Base-by-base conservation (phyloP, 1,140 invertebrate genomes). In the Hylyphantes graminicola region DNA sequence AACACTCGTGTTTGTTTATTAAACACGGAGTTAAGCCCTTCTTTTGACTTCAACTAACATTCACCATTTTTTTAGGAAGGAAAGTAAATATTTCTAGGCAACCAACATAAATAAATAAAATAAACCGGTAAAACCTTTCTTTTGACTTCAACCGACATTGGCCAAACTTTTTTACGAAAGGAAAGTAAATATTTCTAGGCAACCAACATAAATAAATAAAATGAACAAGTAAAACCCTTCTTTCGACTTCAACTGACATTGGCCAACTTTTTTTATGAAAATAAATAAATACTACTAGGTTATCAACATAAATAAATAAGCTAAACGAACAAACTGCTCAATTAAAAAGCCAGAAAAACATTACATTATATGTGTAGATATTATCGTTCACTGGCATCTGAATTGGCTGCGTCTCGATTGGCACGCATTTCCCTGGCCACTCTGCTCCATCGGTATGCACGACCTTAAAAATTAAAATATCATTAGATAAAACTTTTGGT, bases 341-440 rank as follows among this genome's bases (percentile, higher is more conserved):
- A 48, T 70, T 70, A 13, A 53, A 35, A 5, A 35, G 35, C 35
- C 35, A 1, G 5, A 35, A 35, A 35, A 35, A 35, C 35, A 35
- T 35, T 5, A 35, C 35, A 35, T 35, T 35, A 12, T 53, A n/a
- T 70, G n/a, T 9, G 51, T 51, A 17, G 63, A n/a, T 51, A 48
- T 76, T 64, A 76, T 76, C 74, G 59, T 2, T n/a, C 21, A 64
- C 35, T 51, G 10, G 74, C 11, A 15, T 78, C 76, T 55, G 61
- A 15, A 55, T 78, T 78, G 53, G 21, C 76, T 59, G 54, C 13
- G 8, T 65, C 64, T 17, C 64, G 12, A 13, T 12, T 21, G 53
- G 68, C 35, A 9, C 76, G 76, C 61, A 65, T 78, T 15, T 78
- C 76, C 15, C 76, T 48, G n/a, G 76, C 76, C 13, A 64, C 76